phyloP scores from a whole-genome alignment of 1,140 invertebrate species.

The Centruroides vittatus region DNA sequence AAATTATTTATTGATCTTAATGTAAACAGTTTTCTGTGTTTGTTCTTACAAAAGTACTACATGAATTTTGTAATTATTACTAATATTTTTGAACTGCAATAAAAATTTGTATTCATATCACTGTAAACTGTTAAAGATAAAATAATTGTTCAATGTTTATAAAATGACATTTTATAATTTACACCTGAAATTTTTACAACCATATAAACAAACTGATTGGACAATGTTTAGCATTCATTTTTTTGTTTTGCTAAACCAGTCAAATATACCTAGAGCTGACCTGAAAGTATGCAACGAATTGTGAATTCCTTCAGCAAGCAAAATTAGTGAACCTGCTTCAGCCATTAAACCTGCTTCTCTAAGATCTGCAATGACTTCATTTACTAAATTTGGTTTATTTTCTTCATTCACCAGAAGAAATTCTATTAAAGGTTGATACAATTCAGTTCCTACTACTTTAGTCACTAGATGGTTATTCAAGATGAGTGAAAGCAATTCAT shows the following conservation, averaged over 20 bases:
- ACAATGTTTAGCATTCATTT: too few species aligned
- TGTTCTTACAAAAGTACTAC: too few species aligned
- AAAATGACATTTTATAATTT: too few species aligned
- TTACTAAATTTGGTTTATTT: slow-evolving; percentile 1
- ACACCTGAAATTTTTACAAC: too few species aligned
- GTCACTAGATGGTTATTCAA: background rate
- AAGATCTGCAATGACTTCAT: slow-evolving; percentile 5
- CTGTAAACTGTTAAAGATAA: too few species aligned
- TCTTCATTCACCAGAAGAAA: slow-evolving; percentile 9
- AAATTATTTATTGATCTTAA: too few species aligned
- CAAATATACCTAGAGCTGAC: slow-evolving; percentile 5
- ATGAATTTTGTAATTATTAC: too few species aligned
- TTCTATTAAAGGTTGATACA: slow-evolving; percentile 11
- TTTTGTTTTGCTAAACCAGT: background rate
- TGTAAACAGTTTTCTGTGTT: too few species aligned
- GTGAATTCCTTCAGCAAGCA: slow-evolving; percentile 3
- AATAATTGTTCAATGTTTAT: too few species aligned
- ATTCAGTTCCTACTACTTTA: slow-evolving; percentile 1
- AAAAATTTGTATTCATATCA: too few species aligned
- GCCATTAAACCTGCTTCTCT: slow-evolving; percentile 4
- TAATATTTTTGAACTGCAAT: too few species aligned
- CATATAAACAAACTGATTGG: too few species aligned
- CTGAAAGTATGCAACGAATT: slow-evolving; percentile 6
- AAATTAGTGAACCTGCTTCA: slow-evolving; percentile 8
- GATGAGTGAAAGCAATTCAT: slow-evolving; percentile 8